Base-by-base conservation (phyloP, 2,888 invertebrate genomes). In the Drosophila testacea region DNA sequence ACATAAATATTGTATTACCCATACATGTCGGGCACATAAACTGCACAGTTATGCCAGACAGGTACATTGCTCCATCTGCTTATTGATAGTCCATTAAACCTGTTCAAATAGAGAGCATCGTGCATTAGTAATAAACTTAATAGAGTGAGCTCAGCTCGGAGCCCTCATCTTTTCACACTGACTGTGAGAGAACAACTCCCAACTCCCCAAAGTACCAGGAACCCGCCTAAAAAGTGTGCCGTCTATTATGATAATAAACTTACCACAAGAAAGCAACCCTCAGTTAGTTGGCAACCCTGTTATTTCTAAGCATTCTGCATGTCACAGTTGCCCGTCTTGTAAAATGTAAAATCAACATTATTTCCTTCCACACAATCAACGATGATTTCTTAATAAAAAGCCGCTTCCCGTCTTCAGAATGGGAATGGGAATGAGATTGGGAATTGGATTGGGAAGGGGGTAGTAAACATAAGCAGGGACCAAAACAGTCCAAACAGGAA, bases 361-460 rank as follows among this genome's bases (percentile, higher is more conserved):
- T 77, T 85, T 85, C 82, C 84, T 87, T 87, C 87, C 87, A 87
- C 83, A 81, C 85, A 85, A 87, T 87, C 85, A 85, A 84, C 84
- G 84, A 87, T 87, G 85, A 84, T 87, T 85, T 85, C 87, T 84
- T 87, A 84, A 83, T 87, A 84, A 87, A 86, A 85, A 81, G 79
- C 77, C 70, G 71, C 52, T 69, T 65, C 30, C 60, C 42, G 6
- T 27, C 50, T 51, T 39, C 44, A 38, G 10, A 54, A 42, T 48
- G 48, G 13, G 32, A 22, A 22, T 36, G 57, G 55, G 9, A 48
- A 36, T 6, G 7, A 16, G 50, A 38, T 6, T 38, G 55, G 56
- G 3, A 48, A 36, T n/a, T n/a, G n/a, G n/a, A n/a, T n/a, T 6
- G 4, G 34, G 50, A 38, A 7, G 22, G 59, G 51, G 64, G 56